Evolutionary conservation across 2,888 invertebrate genomes (phyloP).

Genomic region (Peribatodes rhomboidaria): DNA sequence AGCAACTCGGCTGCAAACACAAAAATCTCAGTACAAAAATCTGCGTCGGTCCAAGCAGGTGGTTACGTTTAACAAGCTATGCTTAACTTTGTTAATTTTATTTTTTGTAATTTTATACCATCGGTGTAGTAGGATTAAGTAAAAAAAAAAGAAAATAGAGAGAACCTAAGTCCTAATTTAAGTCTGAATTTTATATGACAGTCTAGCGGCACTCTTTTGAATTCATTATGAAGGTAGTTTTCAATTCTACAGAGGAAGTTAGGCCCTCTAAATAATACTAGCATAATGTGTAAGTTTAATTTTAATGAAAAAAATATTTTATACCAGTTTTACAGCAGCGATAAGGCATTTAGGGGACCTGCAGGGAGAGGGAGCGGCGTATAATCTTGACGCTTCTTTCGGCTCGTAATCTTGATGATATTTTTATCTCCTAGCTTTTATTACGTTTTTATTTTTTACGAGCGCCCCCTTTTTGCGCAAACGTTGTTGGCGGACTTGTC

Average conservation of each 20-base stretch:
- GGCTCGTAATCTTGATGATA: constrained; percentile 71
- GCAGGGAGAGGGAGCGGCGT: constrained; percentile 51
- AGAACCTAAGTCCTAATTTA: constrained; percentile 1
- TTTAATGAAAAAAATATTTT: constrained; percentile 51
- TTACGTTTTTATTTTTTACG: constrained; percentile 72
- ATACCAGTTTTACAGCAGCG: constrained; percentile 56
- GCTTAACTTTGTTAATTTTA: constrained; percentile 1
- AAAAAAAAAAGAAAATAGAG: constrained; percentile 7
- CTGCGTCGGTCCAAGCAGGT: constrained; percentile 75
- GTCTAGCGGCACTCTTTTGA: constrained; percentile 8
- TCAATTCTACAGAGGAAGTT: constrained; percentile 17
- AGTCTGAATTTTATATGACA: constrained; percentile 16
- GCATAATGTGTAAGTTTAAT: constrained; percentile 31
- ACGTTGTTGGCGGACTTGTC: constrained; percentile 55
- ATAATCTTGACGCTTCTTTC: constrained; percentile 62
- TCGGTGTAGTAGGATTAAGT: not conserved
- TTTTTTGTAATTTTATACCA: constrained; percentile 18
- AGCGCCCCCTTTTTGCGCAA: constrained; percentile 52
- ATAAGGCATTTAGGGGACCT: constrained; percentile 62
- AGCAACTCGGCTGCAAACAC: constrained; percentile 81
- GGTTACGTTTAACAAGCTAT: constrained; percentile 50
- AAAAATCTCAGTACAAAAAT: constrained; percentile 75
- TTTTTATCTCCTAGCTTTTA: constrained; percentile 72
- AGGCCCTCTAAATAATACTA: constrained; percentile 20
- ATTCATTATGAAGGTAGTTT: constrained; percentile 31